Evolutionary conservation across 2,113 vertebrate genomes (phyloP).

Genomic region (Albula goreensis): DNA sequence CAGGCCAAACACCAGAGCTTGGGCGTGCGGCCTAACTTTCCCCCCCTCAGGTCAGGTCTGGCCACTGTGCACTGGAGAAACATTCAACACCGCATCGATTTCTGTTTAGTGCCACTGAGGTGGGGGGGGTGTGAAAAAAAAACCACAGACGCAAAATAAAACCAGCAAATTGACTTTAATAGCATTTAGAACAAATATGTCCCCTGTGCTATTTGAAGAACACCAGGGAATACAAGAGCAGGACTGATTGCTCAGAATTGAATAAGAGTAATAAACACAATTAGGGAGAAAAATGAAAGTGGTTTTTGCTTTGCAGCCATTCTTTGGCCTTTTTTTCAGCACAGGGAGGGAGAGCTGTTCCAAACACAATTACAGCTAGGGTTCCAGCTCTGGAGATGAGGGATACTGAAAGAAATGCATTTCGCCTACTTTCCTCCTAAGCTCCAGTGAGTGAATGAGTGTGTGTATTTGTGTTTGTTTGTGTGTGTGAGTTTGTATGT

Average conservation of each 20-base stretch:
- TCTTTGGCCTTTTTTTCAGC: neutral
- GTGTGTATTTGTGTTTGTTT: too few relatives aligned
- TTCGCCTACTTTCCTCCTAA: neutral
- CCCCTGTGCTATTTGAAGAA: neutral
- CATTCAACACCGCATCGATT: constrained; percentile 16
- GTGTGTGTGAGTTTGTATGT: too few relatives aligned
- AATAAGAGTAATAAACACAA: constrained; percentile 13
- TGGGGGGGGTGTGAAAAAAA: neutral
- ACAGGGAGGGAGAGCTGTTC: neutral
- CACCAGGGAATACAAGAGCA: neutral
- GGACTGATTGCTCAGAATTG: neutral
- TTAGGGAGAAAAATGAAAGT: neutral
- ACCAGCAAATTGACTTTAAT: constrained; percentile 5
- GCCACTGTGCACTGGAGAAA: neutral
- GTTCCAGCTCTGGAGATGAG: neutral
- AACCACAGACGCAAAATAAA: neutral
- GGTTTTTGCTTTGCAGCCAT: neutral
- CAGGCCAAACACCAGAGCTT: neutral
- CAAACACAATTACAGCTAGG: neutral
- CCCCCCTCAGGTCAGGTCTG: neutral
- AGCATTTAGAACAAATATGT: neutral
- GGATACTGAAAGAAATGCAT: neutral
- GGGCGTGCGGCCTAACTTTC: neutral
- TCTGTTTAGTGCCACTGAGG: constrained; percentile 4
- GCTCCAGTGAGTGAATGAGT: neutral